phyloP scores from a whole-genome alignment of 1,140 invertebrate genomes.

The Latrodectus geometricus region DNA sequence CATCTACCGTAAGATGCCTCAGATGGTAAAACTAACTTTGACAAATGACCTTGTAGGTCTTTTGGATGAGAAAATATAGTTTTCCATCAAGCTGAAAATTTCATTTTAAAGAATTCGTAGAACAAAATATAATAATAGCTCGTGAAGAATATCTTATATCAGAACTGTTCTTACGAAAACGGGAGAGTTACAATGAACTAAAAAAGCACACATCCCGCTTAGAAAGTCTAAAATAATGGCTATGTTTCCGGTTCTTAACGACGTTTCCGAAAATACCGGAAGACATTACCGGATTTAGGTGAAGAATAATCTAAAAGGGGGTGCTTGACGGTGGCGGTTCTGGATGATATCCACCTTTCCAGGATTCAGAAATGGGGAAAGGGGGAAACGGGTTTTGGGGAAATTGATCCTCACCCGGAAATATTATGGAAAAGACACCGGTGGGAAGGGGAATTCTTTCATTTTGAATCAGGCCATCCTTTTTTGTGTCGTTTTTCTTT shows the following conservation, averaged over 20 bases:
- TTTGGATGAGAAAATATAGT: too few relatives aligned
- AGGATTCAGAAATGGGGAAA: not conserved
- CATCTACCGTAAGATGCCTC: too few relatives aligned
- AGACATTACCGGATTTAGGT: conserved; percentile 56
- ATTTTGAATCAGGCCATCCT: conserved; percentile 20
- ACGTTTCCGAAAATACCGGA: conserved; percentile 56
- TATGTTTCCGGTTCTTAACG: conserved; percentile 52
- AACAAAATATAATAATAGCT: too few relatives aligned
- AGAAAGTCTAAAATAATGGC: conserved; percentile 31
- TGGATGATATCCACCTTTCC: conserved; percentile 31
- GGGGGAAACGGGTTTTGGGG: not conserved
- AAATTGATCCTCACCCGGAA: conserved; percentile 53
- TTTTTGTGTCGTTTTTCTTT: conserved; percentile 7
- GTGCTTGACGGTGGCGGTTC: conserved; percentile 6
- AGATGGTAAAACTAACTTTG: too few relatives aligned
- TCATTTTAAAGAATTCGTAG: too few relatives aligned
- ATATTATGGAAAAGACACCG: conserved; percentile 43
- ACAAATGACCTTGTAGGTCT: too few relatives aligned
- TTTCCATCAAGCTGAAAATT: too few relatives aligned
- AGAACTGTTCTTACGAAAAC: not conserved
- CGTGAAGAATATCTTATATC: not conserved
- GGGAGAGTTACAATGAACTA: not conserved
- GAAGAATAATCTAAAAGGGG: conserved; percentile 46
- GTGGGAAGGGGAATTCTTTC: conserved; percentile 33
- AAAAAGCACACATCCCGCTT: not conserved